Conservation (phyloP, 2,797 vertebrate genomes). For the Mustela erminea region DNA sequence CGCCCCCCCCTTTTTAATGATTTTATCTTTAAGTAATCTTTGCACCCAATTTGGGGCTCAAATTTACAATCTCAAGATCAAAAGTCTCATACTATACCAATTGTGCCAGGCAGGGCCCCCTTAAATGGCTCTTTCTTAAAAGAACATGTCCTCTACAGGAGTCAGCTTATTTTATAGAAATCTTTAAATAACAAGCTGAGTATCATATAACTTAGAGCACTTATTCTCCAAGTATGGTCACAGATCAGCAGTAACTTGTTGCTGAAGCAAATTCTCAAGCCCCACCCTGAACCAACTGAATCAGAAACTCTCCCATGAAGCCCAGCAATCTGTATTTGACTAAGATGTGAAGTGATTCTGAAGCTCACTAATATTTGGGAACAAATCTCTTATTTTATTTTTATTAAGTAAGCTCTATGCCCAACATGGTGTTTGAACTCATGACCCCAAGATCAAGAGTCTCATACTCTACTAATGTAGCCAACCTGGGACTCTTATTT, state of each 20-base stretch:
- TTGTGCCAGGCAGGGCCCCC: background rate
- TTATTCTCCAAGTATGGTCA: background rate
- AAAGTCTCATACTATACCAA: background rate
- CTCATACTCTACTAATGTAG: background rate
- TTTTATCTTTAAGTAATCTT: background rate
- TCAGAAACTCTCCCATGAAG: background rate
- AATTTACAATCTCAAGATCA: background rate
- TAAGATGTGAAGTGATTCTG: background rate
- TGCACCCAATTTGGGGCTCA: background rate
- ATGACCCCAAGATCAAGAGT: background rate
- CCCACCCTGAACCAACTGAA: background rate
- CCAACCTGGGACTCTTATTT: background rate
- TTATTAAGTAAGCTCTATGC: background rate
- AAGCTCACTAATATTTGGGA: background rate
- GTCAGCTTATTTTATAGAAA: background rate
- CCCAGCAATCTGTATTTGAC: background rate
- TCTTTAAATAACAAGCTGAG: background rate
- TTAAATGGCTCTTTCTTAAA: background rate
- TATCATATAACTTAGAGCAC: background rate
- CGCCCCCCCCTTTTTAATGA: background rate
- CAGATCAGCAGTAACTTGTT: background rate
- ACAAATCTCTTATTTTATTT: background rate
- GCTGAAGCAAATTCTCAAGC: background rate
- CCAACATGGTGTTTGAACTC: background rate
- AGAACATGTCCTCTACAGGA: background rate